A percentile compares a stretch with the other conserved stretches of the same genome.
Conservation (phyloP, 92 coral and sea anemone species). For the Phenganax subtilis region DNA sequence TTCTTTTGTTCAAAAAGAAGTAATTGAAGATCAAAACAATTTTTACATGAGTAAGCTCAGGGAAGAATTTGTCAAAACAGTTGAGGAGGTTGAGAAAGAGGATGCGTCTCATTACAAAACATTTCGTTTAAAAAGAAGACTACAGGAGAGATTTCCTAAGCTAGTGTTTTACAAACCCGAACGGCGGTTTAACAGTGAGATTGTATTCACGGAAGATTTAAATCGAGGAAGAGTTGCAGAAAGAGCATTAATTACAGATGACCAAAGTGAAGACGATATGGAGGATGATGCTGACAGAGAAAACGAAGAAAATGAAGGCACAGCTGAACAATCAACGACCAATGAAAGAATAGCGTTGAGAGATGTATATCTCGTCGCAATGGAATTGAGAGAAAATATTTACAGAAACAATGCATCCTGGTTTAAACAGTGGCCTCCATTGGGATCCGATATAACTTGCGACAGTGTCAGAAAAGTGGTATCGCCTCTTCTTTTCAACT, state of each 20-base stretch:
- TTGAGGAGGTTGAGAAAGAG: slow-evolving; percentile 36
- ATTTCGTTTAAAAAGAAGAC: slow-evolving; percentile 29
- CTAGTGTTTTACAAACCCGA: slow-evolving; percentile 46
- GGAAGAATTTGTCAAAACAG: slow-evolving; percentile 48
- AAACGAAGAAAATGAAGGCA: slow-evolving; percentile 16
- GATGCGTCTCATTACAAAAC: slow-evolving; percentile 50
- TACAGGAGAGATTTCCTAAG: slow-evolving; percentile 42
- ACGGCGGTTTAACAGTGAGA: slow-evolving; percentile 34
- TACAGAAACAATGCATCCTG: slow-evolving; percentile 20
- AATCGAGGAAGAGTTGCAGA: slow-evolving; percentile 15
- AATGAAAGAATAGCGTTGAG: background rate
- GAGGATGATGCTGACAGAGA: background rate
- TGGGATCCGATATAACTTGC: slow-evolving; percentile 48
- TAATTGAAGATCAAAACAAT: slow-evolving; percentile 26
- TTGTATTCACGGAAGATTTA: slow-evolving; percentile 36
- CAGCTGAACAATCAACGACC: background rate
- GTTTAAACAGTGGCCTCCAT: slow-evolving; percentile 51
- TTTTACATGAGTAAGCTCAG: slow-evolving; percentile 15
- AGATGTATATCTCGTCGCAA: slow-evolving; percentile 40
- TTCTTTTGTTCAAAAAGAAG: slow-evolving; percentile 35
- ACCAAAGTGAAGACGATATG: background rate
- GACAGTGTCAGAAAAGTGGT: slow-evolving; percentile 48
- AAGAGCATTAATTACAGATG: background rate
- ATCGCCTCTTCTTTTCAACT: slow-evolving; percentile 48
- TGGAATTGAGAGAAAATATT: slow-evolving; percentile 29